Percentiles rank a stretch among this genome's conserved stretches.
Evolutionary conservation across 2,113 vertebrate species (phyloP).

Genomic region (Phyllostomus discolor): DNA sequence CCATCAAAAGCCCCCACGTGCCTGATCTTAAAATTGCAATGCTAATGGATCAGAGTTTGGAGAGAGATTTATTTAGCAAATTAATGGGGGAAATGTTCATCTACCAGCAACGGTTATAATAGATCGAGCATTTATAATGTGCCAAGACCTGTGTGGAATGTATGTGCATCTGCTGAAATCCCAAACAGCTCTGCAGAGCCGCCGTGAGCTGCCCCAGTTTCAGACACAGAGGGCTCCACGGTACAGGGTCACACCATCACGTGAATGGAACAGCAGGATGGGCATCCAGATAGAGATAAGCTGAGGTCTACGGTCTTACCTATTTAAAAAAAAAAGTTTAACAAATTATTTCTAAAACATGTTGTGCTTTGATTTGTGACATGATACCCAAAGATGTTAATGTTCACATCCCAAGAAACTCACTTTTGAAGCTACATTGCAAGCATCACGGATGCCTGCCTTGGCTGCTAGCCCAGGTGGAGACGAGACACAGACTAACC

Average conservation of each 20-base stretch:
- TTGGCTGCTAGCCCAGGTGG: not conserved
- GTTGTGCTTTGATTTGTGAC: not conserved
- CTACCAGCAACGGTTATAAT: constrained; percentile 18
- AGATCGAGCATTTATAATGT: constrained; percentile 39
- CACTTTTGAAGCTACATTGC: not conserved
- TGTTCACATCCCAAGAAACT: not conserved
- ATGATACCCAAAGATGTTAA: not conserved
- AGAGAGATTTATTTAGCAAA: constrained; percentile 58
- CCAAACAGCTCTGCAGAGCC: not conserved
- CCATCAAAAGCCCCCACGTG: constrained; percentile 21
- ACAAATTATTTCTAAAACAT: not conserved
- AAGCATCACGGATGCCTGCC: not conserved
- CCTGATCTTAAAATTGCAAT: constrained; percentile 26
- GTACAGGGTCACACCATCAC: not conserved
- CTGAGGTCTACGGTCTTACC: not conserved
- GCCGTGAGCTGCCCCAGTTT: not conserved
- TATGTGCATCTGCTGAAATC: not conserved
- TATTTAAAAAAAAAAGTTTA: not conserved
- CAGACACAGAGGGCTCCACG: not conserved
- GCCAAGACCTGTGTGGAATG: constrained; percentile 11
- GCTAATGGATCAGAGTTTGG: constrained; percentile 47
- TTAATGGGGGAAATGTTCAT: constrained; percentile 30
- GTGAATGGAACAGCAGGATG: not conserved
- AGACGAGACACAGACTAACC: not conserved
- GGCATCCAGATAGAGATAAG: not conserved